Base-by-base conservation (phyloP, 2,888 invertebrate genomes). In the Amiota minor region DNA sequence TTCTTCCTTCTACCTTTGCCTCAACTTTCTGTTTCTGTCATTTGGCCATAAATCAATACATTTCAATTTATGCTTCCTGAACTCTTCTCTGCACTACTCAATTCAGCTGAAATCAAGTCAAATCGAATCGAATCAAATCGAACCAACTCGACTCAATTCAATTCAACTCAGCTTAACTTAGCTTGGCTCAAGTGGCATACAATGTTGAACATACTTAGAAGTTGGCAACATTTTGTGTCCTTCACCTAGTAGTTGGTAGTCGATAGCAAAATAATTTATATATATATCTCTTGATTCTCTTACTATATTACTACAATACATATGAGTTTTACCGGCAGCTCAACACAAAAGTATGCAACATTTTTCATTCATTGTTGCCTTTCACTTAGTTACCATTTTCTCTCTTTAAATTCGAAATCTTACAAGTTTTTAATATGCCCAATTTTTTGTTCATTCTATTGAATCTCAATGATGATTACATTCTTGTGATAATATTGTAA, bases 41-140 rank as follows among this genome's bases (percentile, higher is more conserved):
- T 64, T 67, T 75, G 71, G 64, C 78, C 84, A 83, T 82, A 84
- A 84, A 84, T 83, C 84, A 83, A 83, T 83, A 84, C 76, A 78
- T 81, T 80, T 84, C 76, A 80, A 80, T 82, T 82, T 79, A 77
- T 79, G 74, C 62, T 62, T 62, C 35, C 35, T 35, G 35, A 23
- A 35, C 14, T 62, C 35, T n/a, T 6, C 35, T 35, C 35, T 35
- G 6, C 35, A 35, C 35, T 35, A 35, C 6, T 35, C 35, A 6
- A 35, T 8, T 35, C 6, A 35, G 2, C 35, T 35, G 35, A 35
- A 35, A 35, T 35, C 35, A 35, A 35, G 35, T 35, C 35, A 8
- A 35, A 35, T 2, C 35, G 35, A 35, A 35, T 69, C 14, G 49
- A 14, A 49, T 49, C 14, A 8, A 23, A 20, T 47, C 12, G n/a